These are phyloP conservation scores for Drosophila robusta DNA, from an alignment of 2,888 invertebrate species.

Conservation along the genomic window DNA sequence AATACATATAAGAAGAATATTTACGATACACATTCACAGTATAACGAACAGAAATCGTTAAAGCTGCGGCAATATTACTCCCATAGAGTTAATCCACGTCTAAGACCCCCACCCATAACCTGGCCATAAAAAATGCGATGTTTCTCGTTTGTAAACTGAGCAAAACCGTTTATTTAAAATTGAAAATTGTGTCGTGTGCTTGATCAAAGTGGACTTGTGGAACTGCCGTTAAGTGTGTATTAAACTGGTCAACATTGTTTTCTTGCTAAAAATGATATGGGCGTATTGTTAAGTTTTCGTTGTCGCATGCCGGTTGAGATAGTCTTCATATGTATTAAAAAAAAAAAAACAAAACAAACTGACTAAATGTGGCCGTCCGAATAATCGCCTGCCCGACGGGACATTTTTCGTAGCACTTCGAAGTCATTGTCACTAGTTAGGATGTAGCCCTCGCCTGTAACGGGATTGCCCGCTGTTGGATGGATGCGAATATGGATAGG, in stretches of 20 bases:
- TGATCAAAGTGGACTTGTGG: neutral
- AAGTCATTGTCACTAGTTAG: conserved; percentile 23
- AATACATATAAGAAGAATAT: no score
- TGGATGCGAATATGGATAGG: no score
- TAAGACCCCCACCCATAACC: neutral
- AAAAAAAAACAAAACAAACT: no score
- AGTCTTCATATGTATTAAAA: no score
- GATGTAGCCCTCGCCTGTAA: conserved; percentile 46
- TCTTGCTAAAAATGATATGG: neutral
- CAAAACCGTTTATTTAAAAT: conserved; percentile 18
- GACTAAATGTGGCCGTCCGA: no score
- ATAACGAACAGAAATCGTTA: no score
- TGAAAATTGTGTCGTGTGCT: conserved; percentile 12
- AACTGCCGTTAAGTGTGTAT: neutral
- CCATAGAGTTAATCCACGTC: neutral
- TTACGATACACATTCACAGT: no score
- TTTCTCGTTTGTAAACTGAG: neutral
- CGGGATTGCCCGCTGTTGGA: conserved; percentile 40
- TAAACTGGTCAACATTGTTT: no score
- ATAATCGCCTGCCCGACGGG: conserved; percentile 1
- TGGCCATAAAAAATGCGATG: neutral
- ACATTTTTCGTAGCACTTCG: conserved; percentile 15
- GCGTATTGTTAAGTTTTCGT: no score
- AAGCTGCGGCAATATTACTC: no score
- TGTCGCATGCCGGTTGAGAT: no score